Base-by-base conservation (phyloP, 2,888 invertebrate species). In the Monopis laevigella region DNA sequence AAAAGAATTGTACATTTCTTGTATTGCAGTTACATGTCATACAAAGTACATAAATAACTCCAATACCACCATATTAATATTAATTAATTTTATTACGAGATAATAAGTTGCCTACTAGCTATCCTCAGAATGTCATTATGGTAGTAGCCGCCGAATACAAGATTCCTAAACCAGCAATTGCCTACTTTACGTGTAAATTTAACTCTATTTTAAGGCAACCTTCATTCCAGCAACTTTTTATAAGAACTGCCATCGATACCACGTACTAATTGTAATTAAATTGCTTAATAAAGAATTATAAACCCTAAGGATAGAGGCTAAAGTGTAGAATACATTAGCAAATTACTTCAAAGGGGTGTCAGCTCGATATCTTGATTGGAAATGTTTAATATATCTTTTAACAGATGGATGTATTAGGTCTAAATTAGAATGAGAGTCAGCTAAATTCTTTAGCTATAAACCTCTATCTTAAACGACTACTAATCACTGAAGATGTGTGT, bases 151-250 rank as follows among this genome's bases (percentile, higher is more conserved):
- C 32, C 32, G 32, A 14, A 13, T 32, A 32, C 32, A 17, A 32
- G n/a, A n/a, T n/a, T n/a, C n/a, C n/a, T n/a, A n/a, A 32, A 32
- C 32, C 17, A 2, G 32, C 6, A 32, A 16, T 32, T 3, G 32
- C 32, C 32, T 32, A 32, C 3, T 16, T 32, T 17, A 17, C 17
- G 32, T 17, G 32, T 32, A 32, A 17, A 30, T 30, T 32, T 2
- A 32, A 17, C 14, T 32, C 17, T 8, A 13, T 14, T 32, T 32
- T 59, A 59, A 61, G 58, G 58, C 62, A 56, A 63, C 58, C 59
- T 49, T 60, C 61, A 62, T 63, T 62, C 61, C 61, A 50, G 46
- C 54, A 47, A 51, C 54, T 59, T 61, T 62, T 63, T 61, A 54
- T 50, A 48, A 27, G 3, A 14, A 14, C 18, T 12, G 26, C 43